Conservation (phyloP, 1,140 invertebrate species). For the Zophobas atratus region DNA sequence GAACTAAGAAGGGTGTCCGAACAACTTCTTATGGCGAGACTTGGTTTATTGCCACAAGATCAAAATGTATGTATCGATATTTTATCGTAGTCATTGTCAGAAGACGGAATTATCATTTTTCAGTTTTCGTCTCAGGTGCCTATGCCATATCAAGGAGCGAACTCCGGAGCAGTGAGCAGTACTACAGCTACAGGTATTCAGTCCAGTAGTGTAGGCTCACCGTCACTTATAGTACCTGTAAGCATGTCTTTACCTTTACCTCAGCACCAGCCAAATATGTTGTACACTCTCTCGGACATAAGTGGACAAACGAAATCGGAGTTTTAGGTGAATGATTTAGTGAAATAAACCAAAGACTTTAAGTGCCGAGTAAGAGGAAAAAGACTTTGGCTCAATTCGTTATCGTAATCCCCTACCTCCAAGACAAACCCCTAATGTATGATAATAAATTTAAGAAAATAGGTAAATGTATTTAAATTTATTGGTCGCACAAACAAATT, state of each 20-base stretch:
- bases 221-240: slow-evolving; percentile 54
- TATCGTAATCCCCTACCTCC: slow-evolving; percentile 29
- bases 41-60: slow-evolving; percentile 79
- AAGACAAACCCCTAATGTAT: background rate
- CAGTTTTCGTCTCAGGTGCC: slow-evolving; percentile 60
- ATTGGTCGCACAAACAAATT: too few relatives aligned
- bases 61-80: slow-evolving; percentile 48
- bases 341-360: slow-evolving; percentile 24
- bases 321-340: background rate
- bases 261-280: slow-evolving; percentile 50
- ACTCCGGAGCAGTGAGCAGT: slow-evolving; percentile 65
- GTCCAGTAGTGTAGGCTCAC: slow-evolving; percentile 46
- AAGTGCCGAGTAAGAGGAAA: slow-evolving; percentile 1
- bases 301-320: slow-evolving; percentile 55
- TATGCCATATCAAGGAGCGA: slow-evolving; percentile 66
- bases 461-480: too few relatives aligned
- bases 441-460: too few relatives aligned
- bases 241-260: slow-evolving; percentile 51
- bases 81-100: background rate
- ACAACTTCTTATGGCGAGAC: slow-evolving; percentile 86
- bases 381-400: slow-evolving; percentile 23
- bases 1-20: slow-evolving; percentile 87
- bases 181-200: slow-evolving; percentile 58
- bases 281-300: slow-evolving; percentile 56
- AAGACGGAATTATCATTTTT: slow-evolving; percentile 35